Percentiles rank a stretch among this genome's conserved stretches.
Evolutionary conservation across 2,113 vertebrate species (phyloP).

Genomic region (Columba janthina): DNA sequence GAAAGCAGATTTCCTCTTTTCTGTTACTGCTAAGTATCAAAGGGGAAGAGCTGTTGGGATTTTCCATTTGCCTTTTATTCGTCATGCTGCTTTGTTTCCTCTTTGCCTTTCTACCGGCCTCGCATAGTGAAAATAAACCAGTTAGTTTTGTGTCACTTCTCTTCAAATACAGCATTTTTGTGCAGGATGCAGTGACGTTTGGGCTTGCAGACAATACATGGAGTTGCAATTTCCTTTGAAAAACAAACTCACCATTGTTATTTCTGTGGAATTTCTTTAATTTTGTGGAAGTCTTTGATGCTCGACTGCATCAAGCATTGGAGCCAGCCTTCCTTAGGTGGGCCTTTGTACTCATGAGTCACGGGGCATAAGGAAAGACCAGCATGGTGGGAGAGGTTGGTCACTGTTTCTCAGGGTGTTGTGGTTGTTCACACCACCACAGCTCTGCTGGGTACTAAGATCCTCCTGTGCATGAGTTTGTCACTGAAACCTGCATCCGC

Average conservation of each 20-base stretch:
- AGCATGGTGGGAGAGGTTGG: rapidly evolving
- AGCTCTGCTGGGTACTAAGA: background rate
- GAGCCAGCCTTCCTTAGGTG: background rate
- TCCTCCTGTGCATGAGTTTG: background rate
- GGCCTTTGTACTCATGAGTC: background rate
- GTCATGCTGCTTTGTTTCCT: background rate
- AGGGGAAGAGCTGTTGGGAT: conserved; percentile 44
- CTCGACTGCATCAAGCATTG: background rate
- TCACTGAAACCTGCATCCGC: background rate
- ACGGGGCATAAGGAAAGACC: background rate
- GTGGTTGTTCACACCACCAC: too few relatives aligned
- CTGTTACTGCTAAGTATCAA: background rate
- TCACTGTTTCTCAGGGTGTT: background rate
- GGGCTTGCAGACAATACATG: background rate
- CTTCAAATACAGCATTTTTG: rapidly evolving
- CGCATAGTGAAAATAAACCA: background rate
- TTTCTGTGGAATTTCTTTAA: background rate
- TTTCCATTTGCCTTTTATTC: conserved; percentile 38
- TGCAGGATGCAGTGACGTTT: background rate
- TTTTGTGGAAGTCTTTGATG: conserved; percentile 45
- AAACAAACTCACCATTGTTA: conserved; percentile 7
- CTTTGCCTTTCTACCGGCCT: background rate
- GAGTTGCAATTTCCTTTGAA: conserved; percentile 22
- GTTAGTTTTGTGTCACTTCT: background rate
- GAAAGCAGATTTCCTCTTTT: conserved; percentile 46